These are phyloP conservation scores for Volucella zonaria DNA, from an alignment of 2,888 invertebrate species.

Conservation along the genomic window DNA sequence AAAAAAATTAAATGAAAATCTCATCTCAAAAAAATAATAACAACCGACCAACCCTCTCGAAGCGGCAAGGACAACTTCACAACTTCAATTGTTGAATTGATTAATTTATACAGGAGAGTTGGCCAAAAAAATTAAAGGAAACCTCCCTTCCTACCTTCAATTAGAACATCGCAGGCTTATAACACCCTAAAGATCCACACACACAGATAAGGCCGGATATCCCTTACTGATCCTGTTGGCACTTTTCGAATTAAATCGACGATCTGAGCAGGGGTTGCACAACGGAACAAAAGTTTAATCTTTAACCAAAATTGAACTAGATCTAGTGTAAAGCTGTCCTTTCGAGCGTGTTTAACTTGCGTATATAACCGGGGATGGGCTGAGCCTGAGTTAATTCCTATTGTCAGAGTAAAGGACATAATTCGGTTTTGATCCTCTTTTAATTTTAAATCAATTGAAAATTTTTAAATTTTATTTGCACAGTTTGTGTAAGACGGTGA, in stretches of 20 bases:
- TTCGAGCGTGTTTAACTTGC: conserved; percentile 45
- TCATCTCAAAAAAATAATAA: conserved; percentile 14
- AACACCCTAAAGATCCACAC: conserved; percentile 67
- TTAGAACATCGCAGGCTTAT: conserved; percentile 68
- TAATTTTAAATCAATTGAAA: conserved; percentile 29
- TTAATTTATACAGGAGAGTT: conserved; percentile 47
- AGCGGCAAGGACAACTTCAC: conserved; percentile 51
- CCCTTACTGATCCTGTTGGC: conserved; percentile 70
- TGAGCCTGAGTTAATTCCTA: conserved; percentile 51
- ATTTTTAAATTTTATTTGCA: background rate
- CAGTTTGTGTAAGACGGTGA: background rate
- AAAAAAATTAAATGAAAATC: conserved; percentile 10
- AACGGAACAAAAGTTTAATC: conserved; percentile 59
- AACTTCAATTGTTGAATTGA: conserved; percentile 62
- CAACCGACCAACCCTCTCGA: conserved; percentile 46
- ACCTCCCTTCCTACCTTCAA: conserved; percentile 41
- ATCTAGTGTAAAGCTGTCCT: conserved; percentile 74
- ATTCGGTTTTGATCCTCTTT: conserved; percentile 61
- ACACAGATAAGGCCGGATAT: conserved; percentile 60
- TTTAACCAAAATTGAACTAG: conserved; percentile 76
- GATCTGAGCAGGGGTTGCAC: conserved; percentile 50
- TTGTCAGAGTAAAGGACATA: conserved; percentile 50
- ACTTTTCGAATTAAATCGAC: conserved; percentile 48
- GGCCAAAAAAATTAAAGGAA: conserved; percentile 1
- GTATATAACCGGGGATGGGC: background rate